phyloP scores from a whole-genome alignment of 2,888 invertebrate species.

The Apodemia mormo region DNA sequence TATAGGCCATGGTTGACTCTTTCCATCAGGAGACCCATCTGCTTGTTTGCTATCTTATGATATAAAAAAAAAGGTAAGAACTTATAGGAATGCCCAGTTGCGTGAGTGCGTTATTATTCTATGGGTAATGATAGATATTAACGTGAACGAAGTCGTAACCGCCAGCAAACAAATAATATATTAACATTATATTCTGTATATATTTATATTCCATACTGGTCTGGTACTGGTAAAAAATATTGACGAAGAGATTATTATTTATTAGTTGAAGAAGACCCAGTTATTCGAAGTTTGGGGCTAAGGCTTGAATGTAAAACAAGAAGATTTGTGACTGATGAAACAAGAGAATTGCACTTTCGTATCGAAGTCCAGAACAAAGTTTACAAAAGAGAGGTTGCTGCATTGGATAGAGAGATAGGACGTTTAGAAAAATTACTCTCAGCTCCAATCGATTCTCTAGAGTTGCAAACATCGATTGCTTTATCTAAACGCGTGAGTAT shows the following conservation, averaged over 20 bases:
- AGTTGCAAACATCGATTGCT: conserved; percentile 59
- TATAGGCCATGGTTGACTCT: too few species aligned
- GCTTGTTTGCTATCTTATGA: too few species aligned
- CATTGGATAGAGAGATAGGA: conserved; percentile 89
- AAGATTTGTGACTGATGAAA: conserved; percentile 91
- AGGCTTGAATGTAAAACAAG: conserved; percentile 94
- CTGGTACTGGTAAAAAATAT: too few species aligned
- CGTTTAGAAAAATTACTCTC: conserved; percentile 86
- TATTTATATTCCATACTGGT: too few species aligned
- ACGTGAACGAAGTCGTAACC: too few species aligned
- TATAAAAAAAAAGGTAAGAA: too few species aligned
- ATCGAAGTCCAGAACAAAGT: conserved; percentile 96
- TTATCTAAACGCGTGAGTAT: conserved; percentile 56
- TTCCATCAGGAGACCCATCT: too few species aligned
- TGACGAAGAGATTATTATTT: conserved; percentile 27
- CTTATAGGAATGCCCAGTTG: too few species aligned
- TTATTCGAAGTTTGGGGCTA: conserved; percentile 93
- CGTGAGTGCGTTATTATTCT: too few species aligned
- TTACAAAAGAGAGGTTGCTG: conserved; percentile 90
- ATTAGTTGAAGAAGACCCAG: conserved; percentile 87
- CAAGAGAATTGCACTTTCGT: conserved; percentile 90
- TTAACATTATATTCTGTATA: too few species aligned
- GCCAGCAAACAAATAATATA: too few species aligned
- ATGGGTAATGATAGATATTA: too few species aligned
- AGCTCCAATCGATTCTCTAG: conserved; percentile 81